phyloP scores from a whole-genome alignment of 2,888 invertebrate genomes.

The Eurytoma californica region DNA sequence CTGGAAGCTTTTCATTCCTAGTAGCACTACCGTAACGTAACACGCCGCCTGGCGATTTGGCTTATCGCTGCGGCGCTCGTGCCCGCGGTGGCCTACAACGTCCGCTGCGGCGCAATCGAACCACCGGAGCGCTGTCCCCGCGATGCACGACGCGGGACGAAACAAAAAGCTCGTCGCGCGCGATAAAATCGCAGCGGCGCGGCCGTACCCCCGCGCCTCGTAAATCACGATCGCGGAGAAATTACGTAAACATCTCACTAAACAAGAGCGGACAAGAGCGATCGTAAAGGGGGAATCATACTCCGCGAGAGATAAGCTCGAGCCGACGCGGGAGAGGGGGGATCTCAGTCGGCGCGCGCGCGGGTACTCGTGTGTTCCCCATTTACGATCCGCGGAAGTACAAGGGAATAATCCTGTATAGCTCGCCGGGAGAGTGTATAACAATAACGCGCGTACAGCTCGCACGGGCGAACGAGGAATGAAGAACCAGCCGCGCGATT shows the following conservation, averaged over 20 bases:
- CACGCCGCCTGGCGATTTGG: conserved; percentile 8
- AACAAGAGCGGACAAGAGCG: conserved; percentile 45
- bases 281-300: conserved; percentile 43
- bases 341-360: background rate
- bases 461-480: conserved; percentile 13
- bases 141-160: background rate
- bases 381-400: conserved; percentile 42
- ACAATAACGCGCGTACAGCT: conserved; percentile 21
- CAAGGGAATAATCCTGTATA: conserved; percentile 29
- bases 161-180: conserved; percentile 30
- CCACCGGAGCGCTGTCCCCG: background rate
- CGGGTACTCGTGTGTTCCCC: conserved; percentile 11
- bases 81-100: no score
- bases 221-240: conserved; percentile 41
- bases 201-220: conserved; percentile 18
- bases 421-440: conserved; percentile 15
- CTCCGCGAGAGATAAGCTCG: background rate
- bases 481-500: conserved; percentile 19
- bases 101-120: background rate
- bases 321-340: background rate
- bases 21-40: conserved; percentile 24
- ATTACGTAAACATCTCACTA: conserved; percentile 49
- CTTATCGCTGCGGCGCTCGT: conserved; percentile 19
- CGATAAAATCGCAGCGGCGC: background rate
- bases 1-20: conserved; percentile 10